Percentiles rank a stretch among this genome's conserved stretches.
Evolutionary conservation across 2,888 invertebrate species (phyloP).

Genomic region (Labia minor): DNA sequence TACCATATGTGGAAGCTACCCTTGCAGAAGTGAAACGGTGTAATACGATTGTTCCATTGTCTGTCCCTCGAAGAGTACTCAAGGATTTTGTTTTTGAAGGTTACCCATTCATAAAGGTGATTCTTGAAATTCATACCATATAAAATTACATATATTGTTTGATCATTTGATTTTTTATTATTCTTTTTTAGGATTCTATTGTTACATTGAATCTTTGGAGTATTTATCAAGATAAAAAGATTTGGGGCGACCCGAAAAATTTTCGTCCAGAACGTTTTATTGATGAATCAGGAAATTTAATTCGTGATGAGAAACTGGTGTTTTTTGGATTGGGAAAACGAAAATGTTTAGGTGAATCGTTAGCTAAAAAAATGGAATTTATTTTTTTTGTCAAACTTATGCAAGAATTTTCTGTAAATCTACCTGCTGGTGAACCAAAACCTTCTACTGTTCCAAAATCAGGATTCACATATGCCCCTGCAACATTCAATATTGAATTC

Average conservation of each 20-base stretch:
- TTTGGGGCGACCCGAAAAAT: constrained; percentile 27
- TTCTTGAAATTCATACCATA: constrained; percentile 27
- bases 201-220: constrained; percentile 24
- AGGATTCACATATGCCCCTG: constrained; percentile 26
- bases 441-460: constrained; percentile 23
- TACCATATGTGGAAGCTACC: background rate
- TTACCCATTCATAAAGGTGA: background rate
- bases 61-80: background rate
- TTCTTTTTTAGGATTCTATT: constrained; percentile 24
- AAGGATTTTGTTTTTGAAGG: background rate
- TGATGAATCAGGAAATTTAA: constrained; percentile 24
- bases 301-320: constrained; percentile 23
- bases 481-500: constrained; percentile 24
- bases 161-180: background rate
- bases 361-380: constrained; percentile 26
- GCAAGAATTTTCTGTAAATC: constrained; percentile 25
- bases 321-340: constrained; percentile 27
- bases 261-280: constrained; percentile 27
- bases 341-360: constrained; percentile 26
- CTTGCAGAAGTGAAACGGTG: background rate
- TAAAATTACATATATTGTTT: constrained; percentile 25
- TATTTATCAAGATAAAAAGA: constrained; percentile 24
- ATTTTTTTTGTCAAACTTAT: constrained; percentile 26
- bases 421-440: constrained; percentile 22
- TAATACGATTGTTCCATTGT: background rate